Base-by-base conservation (phyloP, 1,140 invertebrate genomes). In the Muscidifurax raptorellus region DNA sequence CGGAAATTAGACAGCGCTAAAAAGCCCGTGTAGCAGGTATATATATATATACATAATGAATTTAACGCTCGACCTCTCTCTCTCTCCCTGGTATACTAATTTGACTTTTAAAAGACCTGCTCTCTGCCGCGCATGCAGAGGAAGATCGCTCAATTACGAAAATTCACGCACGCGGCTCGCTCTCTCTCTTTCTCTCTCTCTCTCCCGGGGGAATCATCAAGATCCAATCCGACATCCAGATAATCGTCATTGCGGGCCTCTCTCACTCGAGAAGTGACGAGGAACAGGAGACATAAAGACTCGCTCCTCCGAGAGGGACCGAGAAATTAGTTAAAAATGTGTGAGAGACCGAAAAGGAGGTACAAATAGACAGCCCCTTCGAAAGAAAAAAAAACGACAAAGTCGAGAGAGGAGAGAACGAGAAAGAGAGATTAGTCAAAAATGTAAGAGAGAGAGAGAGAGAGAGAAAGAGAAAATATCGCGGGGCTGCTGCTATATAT, bases 201-300 rank as follows among this genome's bases (percentile, higher is more conserved):
- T 40, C 44, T 52, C 47, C 13, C 52, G 10, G 25, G 9, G n/a
- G n/a, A 69, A 25, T 67, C 40, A 84, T 84, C 76, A 72, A 69
- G 75, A 80, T 84, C 36, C 76, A 67, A 84, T 84, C n/a, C 69
- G 69, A 66, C 82, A 74, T 84, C 76, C 6, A 84, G 76, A 84
- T 84, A 84, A 77, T 79, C 67, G 67, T 84, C 76, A 84, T 72
- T 84, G 74, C 30, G 66, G 71, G 40, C 7, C 36, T 25, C 25
- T 15, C 66, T 28, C 66, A 13, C 13, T 69, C 36, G n/a, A 64
- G 82, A 79, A 80, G 76, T 84, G 76, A 84, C 76, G 82, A 84
- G 76, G 72, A 84, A 84, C n/a, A n/a, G n/a, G n/a, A n/a, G n/a
- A n/a, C 76, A 84, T 79, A 84, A 74, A 66, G 82, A 84, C 76